Evolutionary conservation across 35 echinoderm and acorn worm genomes (phyloP).

Genomic region (Holothuria glaberrima): DNA sequence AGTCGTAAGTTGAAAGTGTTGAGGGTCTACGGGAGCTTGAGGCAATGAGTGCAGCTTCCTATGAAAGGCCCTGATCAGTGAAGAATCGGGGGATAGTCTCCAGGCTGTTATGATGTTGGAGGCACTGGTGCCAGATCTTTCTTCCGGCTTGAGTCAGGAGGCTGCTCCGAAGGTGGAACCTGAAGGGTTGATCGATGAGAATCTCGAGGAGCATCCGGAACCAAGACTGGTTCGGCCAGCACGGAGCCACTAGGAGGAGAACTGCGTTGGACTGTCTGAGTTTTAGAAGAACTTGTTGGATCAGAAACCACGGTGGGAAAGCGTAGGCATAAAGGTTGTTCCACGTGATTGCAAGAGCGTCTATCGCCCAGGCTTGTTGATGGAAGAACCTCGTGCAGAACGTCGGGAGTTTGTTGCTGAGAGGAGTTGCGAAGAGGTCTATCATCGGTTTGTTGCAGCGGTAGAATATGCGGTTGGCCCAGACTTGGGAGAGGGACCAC

Average conservation of each 20-base stretch:
- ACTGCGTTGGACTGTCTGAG: neutral
- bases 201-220: neutral
- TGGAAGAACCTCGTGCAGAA: neutral
- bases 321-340: neutral
- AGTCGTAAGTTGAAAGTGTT: too few species aligned
- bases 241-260: neutral
- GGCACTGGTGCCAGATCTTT: neutral
- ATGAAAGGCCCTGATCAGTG: neutral
- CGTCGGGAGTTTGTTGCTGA: neutral
- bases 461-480: neutral
- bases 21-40: too few species aligned
- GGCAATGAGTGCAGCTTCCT: neutral
- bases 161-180: neutral
- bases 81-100: neutral
- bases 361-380: neutral
- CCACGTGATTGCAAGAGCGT: neutral
- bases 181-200: neutral
- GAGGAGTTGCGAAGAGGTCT: neutral
- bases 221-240: neutral
- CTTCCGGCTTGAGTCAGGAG: neutral
- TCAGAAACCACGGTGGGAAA: neutral
- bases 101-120: neutral
- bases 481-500: neutral
- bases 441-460: neutral
- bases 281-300: neutral